Percentiles rank a stretch among this genome's conserved stretches.
Evolutionary conservation across 2,113 vertebrate species (phyloP).

Genomic region (Odocoileus hemionus): DNA sequence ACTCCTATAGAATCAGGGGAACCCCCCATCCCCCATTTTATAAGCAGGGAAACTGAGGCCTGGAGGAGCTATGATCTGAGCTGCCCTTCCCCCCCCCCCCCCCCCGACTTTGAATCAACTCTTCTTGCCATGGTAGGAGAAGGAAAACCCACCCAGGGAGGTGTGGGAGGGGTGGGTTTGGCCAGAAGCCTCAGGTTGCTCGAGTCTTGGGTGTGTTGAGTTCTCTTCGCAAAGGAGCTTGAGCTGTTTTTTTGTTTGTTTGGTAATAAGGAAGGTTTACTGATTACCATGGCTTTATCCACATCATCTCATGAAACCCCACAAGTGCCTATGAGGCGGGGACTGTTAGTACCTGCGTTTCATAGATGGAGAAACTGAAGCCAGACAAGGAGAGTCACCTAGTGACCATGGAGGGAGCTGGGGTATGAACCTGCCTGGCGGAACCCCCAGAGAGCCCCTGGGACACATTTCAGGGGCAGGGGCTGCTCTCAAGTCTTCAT

Average conservation of each 20-base stretch:
- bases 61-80: background rate
- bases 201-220: background rate
- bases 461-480: background rate
- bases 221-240: background rate
- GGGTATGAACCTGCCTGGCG: background rate
- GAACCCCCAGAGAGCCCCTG: background rate
- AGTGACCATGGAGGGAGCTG: background rate
- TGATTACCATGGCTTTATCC: background rate
- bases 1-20: background rate
- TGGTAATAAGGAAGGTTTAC: background rate
- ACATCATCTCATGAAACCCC: background rate
- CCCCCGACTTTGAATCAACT: no score
- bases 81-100: accelerated
- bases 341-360: background rate
- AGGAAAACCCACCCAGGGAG: background rate
- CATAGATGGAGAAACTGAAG: background rate
- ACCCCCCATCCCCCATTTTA: background rate
- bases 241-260: background rate
- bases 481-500: background rate
- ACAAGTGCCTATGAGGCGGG: background rate
- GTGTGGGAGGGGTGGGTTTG: background rate
- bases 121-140: background rate
- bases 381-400: background rate
- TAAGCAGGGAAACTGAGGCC: background rate
- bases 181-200: background rate